Evolutionary conservation across 2,888 invertebrate genomes (phyloP).

Genomic region (Cheiracanthium punctorium): DNA sequence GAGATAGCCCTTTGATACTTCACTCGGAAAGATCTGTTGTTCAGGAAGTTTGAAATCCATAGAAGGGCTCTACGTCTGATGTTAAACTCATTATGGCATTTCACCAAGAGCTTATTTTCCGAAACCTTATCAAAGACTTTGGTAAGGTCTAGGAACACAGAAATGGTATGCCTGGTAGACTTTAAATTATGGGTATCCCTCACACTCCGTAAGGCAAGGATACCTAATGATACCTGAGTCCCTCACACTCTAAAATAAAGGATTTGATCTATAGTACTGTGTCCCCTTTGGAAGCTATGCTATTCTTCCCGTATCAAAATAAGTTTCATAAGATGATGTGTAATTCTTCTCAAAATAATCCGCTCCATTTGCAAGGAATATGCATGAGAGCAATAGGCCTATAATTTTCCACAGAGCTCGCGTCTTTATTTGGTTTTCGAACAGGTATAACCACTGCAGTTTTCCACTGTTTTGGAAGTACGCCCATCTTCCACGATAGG

Average conservation of each 20-base stretch:
- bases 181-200: background rate
- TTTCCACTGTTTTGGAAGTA: background rate
- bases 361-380: conserved; percentile 1
- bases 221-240: background rate
- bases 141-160: background rate
- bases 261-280: background rate
- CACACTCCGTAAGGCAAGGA: background rate
- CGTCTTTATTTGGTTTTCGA: conserved; percentile 8
- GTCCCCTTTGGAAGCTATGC: background rate
- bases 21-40: conserved; percentile 23
- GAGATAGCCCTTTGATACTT: conserved; percentile 14
- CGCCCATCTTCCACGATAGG: background rate
- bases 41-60: conserved; percentile 32
- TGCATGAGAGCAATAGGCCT: background rate
- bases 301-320: background rate
- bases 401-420: background rate
- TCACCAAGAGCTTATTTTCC: conserved; percentile 2
- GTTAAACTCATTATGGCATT: background rate
- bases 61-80: background rate
- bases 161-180: background rate
- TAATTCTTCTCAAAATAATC: background rate
- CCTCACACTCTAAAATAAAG: background rate
- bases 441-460: background rate
- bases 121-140: background rate
- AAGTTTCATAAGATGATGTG: background rate